Evolutionary conservation across 2,888 invertebrate species (phyloP), one percentile per base, ranked within the genome.

Genomic region (Beris morrisii): DNA sequence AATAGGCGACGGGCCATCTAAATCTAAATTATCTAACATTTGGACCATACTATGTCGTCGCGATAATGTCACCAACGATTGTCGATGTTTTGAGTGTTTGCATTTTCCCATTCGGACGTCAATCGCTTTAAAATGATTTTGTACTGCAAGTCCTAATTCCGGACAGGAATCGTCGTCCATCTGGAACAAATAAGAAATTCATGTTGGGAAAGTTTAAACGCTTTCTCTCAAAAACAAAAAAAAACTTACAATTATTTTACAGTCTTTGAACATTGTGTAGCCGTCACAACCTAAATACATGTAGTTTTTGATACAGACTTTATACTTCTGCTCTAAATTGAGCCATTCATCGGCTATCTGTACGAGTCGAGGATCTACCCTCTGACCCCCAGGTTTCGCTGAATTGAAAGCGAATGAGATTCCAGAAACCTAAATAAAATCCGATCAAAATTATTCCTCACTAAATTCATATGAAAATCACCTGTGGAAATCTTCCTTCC

Each of bases 71-170:
- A 94, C 91, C 54, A 94, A 84, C 38, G 92, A 92, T 82, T 94
- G 94, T 64, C 93, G 83, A 78, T 94, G 93, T 73, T 91, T 90
- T 64, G 92, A 90, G 71, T 87, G 89, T 45, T 86, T 82, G 28
- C 77, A 75, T 78, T 87, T 87, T 56, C 92, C 92, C 64, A 86
- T 84, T 48, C 91, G 84, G 73, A 93, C 88, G 79, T 90, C 87
- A 73, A 95, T 93, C 3, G 95, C 91, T 66, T 91, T 87, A 81
- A 95, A 95, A 78, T 95, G 94, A 80, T 95, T 95, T 82, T 93
- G 92, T 28, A 95, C 84, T 0, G 92, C 90, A 73, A 92, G 86
- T 7, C 91, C 90, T 69, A 95, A 80, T 75, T 93, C 90, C 0
- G 93, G 92, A 73, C 93, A 92, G 80, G 91, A 88, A 76, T 95